Evolutionary conservation across 2,797 vertebrate genomes (phyloP), one percentile per base, ranked within the genome.

Genomic region (Momotus momota): DNA sequence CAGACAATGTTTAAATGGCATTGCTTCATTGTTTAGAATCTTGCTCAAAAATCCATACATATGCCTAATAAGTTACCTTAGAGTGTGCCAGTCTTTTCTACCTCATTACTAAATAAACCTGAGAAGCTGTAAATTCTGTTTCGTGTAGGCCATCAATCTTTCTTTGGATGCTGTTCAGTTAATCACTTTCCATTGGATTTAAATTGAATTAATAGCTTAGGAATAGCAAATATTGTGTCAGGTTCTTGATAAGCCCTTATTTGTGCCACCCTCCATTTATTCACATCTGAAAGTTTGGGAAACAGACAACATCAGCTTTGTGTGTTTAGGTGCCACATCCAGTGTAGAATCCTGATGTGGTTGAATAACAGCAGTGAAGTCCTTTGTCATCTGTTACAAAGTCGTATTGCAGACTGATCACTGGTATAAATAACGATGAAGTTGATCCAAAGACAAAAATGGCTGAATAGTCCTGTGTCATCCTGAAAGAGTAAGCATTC

Each of bases 321-420:
- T 79, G 55, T 92, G 46, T 48, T 73, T 73, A 88, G 40, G 14
- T 84, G 57, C 43, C 38, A 6, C 38, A 70, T 69, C 29, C 48
- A 65, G 23, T 55, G 67, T 58, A 77, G 81, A 86, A 85, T 74
- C 40, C 77, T 72, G 29, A 52, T 89, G 62, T 70, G 64, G 58
- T 12, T 89, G 65, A 93, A 33, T 86, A 83, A 89, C 0, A 0
- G 31, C 65, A 93, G 21, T 43, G 70, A 86, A 89, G 17, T 77
- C 43, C 29, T 90, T 90, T 84, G 86, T 77, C 52, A 82, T 85
- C 88, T 91, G 77, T 84, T 90, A 88, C 57, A 61, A 55, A 92
- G 62, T 72, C 0, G 0, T 61, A 60, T 51, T 91, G 92, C 95
- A 81, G 79, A 67, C 55, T 80, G 69, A 69, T 96, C 19, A 8